Evolutionary conservation across 2,888 invertebrate species (phyloP).

Genomic region (Congeria kusceri): DNA sequence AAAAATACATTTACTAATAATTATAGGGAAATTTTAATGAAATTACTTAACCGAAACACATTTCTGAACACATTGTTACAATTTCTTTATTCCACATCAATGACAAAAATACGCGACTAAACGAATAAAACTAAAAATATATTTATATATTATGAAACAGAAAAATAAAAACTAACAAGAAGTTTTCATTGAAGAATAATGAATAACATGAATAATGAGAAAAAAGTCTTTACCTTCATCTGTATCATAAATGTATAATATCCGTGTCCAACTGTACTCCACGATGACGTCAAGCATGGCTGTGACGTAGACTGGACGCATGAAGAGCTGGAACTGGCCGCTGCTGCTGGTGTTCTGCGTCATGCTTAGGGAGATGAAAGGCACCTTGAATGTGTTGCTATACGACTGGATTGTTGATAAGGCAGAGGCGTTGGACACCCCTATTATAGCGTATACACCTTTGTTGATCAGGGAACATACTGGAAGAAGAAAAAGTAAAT

Average conservation of each 20-base stretch:
- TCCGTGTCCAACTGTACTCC: conserved; percentile 65
- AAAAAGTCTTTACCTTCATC: conserved; percentile 75
- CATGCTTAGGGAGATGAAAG: conserved; percentile 72
- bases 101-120: too few relatives aligned
- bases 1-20: too few relatives aligned
- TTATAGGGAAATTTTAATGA: too few relatives aligned
- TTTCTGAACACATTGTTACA: too few relatives aligned
- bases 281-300: conserved; percentile 72
- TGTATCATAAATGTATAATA: conserved; percentile 75
- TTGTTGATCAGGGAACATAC: conserved; percentile 73
- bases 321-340: conserved; percentile 70
- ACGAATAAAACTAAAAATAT: too few relatives aligned
- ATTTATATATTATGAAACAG: too few relatives aligned
- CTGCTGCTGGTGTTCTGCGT: conserved; percentile 68
- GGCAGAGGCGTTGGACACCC: conserved; percentile 74
- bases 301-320: conserved; percentile 72
- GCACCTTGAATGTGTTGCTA: conserved; percentile 76
- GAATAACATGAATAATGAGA: too few relatives aligned
- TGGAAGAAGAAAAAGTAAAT: conserved; percentile 48
- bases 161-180: too few relatives aligned
- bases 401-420: conserved; percentile 79
- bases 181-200: too few relatives aligned
- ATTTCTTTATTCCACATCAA: too few relatives aligned
- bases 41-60: too few relatives aligned
- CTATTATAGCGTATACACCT: conserved; percentile 74